Percentiles rank a stretch among this genome's conserved stretches.
phyloP scores from a whole-genome alignment of 2,113 vertebrate genomes.

The Gavia stellata region DNA sequence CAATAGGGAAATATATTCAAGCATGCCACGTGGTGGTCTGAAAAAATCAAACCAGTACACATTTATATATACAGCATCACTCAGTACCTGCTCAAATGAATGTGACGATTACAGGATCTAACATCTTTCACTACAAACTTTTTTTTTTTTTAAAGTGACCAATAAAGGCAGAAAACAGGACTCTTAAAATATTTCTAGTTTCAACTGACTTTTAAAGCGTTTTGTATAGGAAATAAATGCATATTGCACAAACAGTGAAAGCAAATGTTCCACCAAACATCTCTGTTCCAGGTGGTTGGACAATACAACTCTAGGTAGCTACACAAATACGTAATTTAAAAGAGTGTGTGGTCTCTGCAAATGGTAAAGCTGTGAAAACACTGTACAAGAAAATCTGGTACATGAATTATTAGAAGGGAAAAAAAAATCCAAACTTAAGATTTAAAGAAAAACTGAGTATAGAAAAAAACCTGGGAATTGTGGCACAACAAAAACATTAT shows the following conservation, averaged over 20 bases:
- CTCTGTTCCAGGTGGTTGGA: slow-evolving; percentile 79
- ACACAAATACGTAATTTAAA: slow-evolving; percentile 63
- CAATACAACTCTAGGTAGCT: slow-evolving; percentile 66
- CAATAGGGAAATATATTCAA: slow-evolving; percentile 82
- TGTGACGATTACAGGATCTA: slow-evolving; percentile 88
- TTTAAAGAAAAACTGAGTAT: slow-evolving; percentile 71
- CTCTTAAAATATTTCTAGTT: slow-evolving; percentile 77
- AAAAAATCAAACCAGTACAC: slow-evolving; percentile 88
- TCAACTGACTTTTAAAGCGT: slow-evolving; percentile 90
- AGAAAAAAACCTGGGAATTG: slow-evolving; percentile 69
- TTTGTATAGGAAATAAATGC: slow-evolving; percentile 84
- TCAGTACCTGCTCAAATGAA: slow-evolving; percentile 99
- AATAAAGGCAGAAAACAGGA: slow-evolving; percentile 77
- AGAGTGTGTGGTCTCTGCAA: slow-evolving; percentile 66
- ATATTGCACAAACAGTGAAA: slow-evolving; percentile 99
- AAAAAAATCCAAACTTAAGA: slow-evolving; percentile 76
- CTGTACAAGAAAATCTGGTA: slow-evolving; percentile 73
- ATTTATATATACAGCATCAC: slow-evolving; percentile 89
- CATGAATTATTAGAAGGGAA: slow-evolving; percentile 74
- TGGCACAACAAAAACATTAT: slow-evolving; percentile 91
- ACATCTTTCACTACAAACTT: slow-evolving; percentile 83
- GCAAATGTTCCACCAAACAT: slow-evolving; percentile 86
- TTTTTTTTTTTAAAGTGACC: slow-evolving; percentile 74
- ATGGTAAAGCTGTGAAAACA: slow-evolving; percentile 74
- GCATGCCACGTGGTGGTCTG: slow-evolving; percentile 92